A percentile compares a stretch with the other conserved stretches of the same genome.
These are phyloP conservation scores for Spilosoma lubricipeda DNA, from an alignment of 2,888 invertebrate genomes.

Conservation along the genomic window DNA sequence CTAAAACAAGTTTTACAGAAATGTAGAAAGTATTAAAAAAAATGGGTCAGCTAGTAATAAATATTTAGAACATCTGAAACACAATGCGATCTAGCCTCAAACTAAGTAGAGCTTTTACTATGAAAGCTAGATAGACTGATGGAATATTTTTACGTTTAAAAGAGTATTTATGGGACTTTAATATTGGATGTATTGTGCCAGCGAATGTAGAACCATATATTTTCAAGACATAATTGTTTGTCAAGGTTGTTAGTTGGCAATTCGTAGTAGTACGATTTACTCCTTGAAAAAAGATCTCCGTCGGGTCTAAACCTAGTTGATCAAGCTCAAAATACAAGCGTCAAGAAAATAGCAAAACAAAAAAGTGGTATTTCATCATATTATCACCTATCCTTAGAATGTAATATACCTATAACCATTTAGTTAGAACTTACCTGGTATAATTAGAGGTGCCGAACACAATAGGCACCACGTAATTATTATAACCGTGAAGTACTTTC, in stretches of 20 bases:
- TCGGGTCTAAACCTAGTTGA: background rate
- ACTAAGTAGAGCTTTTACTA: too few species aligned
- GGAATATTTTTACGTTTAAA: background rate
- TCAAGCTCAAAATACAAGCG: background rate
- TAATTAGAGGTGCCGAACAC: constrained; percentile 89
- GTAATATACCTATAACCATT: background rate
- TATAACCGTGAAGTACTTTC: constrained; percentile 72
- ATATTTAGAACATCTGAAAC: background rate
- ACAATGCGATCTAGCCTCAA: too few species aligned
- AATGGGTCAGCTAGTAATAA: too few species aligned
- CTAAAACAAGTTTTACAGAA: too few species aligned
- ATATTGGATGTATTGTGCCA: background rate
- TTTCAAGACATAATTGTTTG: too few species aligned
- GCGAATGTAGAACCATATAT: background rate
- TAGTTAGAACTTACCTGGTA: constrained; percentile 58
- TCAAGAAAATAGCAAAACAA: too few species aligned
- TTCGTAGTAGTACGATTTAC: background rate
- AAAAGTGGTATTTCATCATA: background rate
- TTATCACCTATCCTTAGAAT: background rate
- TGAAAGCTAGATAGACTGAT: too few species aligned
- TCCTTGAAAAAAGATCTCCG: background rate
- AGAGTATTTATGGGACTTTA: background rate
- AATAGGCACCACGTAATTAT: constrained; percentile 88
- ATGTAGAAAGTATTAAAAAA: too few species aligned
- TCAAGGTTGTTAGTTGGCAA: too few species aligned